Evolutionary conservation across 2,888 invertebrate genomes (phyloP), one percentile per base, ranked within the genome.

Genomic region (Rhagium mordax): DNA sequence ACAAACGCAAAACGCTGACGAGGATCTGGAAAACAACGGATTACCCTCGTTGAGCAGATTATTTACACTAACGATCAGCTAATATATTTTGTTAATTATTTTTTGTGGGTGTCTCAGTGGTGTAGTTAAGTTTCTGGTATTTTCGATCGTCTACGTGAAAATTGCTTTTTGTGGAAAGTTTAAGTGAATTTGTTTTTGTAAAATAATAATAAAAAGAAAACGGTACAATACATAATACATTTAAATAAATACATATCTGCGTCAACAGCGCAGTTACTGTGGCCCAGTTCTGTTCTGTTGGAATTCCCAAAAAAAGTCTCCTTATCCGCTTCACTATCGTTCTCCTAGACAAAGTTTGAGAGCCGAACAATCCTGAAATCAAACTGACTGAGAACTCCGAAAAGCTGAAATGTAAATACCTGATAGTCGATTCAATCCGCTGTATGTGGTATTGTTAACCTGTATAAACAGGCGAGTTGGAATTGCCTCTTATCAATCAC

Each of bases 401-500:
- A 49, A 65, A 65, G 65, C 65, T 65, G 65, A 29, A 65, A 51
- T 10, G 65, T 29, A 65, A 65, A 65, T 29, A 53, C 33, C n/a
- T 51, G 47, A 51, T 48, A 65, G 65, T 53, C 49, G 65, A 65
- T 65, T 65, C 65, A 65, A 65, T 65, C 65, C 53, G 20, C 29
- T 51, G 51, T 24, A 48, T 53, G 65, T 53, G 65, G 27, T 65
- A 65, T 65, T 65, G 65, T 65, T 65, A 65, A 65, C 65, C 51
- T 65, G 53, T 65, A 65, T 53, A 65, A 65, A 65, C 65, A 65
- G 33, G 16, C 65, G 10, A 53, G 53, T 51, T 24, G 16, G 33
- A 65, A 51, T 65, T 65, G 65, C 65, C 65, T 65, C 65, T 65
- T 62, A 62, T 62, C 62, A 62, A 24, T 65, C 51, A 65, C 65